phyloP scores from a whole-genome alignment of 2,797 vertebrate genomes.

The Lates japonicus region DNA sequence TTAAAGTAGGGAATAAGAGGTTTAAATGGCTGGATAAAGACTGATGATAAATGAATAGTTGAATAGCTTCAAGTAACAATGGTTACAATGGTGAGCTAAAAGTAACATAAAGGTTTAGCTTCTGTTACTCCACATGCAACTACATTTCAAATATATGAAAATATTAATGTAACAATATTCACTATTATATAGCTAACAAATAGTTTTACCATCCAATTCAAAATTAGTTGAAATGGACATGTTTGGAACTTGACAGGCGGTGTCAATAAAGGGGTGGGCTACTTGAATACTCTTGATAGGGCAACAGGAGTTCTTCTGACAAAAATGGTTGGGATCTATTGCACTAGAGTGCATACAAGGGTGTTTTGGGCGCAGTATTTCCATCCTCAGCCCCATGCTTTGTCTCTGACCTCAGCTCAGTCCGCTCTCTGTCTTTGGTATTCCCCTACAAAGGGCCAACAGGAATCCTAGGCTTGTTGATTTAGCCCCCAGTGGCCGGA shows the following conservation, averaged over 20 bases:
- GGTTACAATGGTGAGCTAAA: background rate
- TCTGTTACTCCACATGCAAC: background rate
- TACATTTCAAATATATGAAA: background rate
- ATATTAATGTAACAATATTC: background rate
- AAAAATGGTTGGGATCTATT: slow-evolving; percentile 1
- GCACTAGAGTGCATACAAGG: slow-evolving; percentile 40
- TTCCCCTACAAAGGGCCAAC: slow-evolving; percentile 85
- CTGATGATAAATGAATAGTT: no score
- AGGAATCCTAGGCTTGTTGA: slow-evolving; percentile 85
- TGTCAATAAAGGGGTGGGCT: background rate
- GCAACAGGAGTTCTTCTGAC: background rate
- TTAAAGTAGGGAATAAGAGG: background rate
- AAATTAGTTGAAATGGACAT: background rate
- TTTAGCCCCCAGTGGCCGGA: slow-evolving; percentile 82
- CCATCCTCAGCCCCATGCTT: slow-evolving; percentile 66
- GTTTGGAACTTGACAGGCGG: slow-evolving; percentile 18
- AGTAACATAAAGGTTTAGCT: background rate
- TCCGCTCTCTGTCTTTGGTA: slow-evolving; percentile 71
- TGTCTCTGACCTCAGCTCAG: slow-evolving; percentile 75
- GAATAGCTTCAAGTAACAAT: no score
- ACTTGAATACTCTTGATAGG: background rate
- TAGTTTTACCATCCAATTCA: background rate
- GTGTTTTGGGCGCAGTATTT: slow-evolving; percentile 63
- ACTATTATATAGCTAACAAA: background rate
- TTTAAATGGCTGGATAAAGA: background rate